Conservation (phyloP, 2,888 invertebrate genomes). For the Acronicta aceris region DNA sequence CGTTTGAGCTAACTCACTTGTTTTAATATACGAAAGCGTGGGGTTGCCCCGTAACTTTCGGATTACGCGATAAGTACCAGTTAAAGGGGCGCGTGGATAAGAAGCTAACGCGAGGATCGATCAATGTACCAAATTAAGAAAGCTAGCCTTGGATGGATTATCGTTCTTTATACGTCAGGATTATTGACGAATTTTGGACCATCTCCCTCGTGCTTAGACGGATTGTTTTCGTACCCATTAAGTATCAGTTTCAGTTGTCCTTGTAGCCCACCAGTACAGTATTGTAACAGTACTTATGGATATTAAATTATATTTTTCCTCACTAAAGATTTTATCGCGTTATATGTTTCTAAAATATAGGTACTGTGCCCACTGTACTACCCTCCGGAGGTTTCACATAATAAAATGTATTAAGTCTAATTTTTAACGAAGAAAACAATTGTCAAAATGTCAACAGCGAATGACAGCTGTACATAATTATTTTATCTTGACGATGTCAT, state of each 20-base stretch:
- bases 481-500: too few relatives aligned
- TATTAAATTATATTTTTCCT: too few relatives aligned
- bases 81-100: conserved; percentile 31
- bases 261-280: too few relatives aligned
- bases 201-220: not conserved
- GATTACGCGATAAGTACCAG: conserved; percentile 21
- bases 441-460: too few relatives aligned
- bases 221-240: not conserved
- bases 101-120: conserved; percentile 22
- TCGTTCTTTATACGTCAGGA: conserved; percentile 16
- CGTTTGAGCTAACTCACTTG: conserved; percentile 32
- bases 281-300: too few relatives aligned
- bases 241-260: not conserved
- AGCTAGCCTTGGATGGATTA: conserved; percentile 26
- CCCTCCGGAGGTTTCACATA: too few relatives aligned
- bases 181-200: conserved; percentile 6
- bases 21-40: conserved; percentile 37
- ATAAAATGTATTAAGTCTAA: too few relatives aligned
- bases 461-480: too few relatives aligned
- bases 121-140: conserved; percentile 35
- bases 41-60: conserved; percentile 34
- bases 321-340: too few relatives aligned
- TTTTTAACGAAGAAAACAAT: too few relatives aligned
- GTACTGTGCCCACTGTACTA: too few relatives aligned
- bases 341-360: too few relatives aligned